Evolutionary conservation across 2,113 vertebrate species (phyloP).

Genomic region (Hippotragus niger): DNA sequence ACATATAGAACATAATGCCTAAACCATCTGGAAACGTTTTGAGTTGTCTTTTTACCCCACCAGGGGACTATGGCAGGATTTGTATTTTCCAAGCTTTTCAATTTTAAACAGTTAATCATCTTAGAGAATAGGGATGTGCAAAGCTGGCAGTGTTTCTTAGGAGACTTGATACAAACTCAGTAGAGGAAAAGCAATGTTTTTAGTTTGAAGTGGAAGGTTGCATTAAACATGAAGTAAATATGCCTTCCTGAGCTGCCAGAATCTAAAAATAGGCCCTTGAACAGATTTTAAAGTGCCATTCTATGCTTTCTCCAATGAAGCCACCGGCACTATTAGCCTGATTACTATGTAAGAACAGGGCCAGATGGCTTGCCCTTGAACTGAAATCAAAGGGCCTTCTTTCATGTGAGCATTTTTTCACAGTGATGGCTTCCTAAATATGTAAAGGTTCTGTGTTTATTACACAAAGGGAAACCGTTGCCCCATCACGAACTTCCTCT

Average conservation of each 20-base stretch:
- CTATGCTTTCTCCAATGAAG: slow-evolving; percentile 23
- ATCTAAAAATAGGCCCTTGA: slow-evolving; percentile 45
- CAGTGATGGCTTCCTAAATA: slow-evolving; percentile 29
- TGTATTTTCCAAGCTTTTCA: slow-evolving; percentile 58
- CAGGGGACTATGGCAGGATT: slow-evolving; percentile 46
- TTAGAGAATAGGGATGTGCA: slow-evolving; percentile 54
- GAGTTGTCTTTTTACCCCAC: slow-evolving; percentile 51
- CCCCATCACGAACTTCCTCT: background rate
- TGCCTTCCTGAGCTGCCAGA: background rate
- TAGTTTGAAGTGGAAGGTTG: slow-evolving; percentile 57
- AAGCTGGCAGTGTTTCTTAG: slow-evolving; percentile 37
- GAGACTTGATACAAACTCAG: slow-evolving; percentile 44
- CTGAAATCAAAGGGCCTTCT: slow-evolving; percentile 51
- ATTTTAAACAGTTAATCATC: slow-evolving; percentile 69
- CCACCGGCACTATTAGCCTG: slow-evolving; percentile 33
- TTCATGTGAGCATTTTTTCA: background rate
- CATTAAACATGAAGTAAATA: slow-evolving; percentile 65
- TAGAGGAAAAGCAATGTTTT: slow-evolving; percentile 48
- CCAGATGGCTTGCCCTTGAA: slow-evolving; percentile 58
- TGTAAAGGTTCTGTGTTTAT: background rate
- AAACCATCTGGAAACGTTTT: slow-evolving; percentile 65
- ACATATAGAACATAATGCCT: slow-evolving; percentile 31
- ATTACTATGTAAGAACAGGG: slow-evolving; percentile 11
- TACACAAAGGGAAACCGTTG: background rate
- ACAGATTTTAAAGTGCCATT: slow-evolving; percentile 51